These are phyloP conservation scores for Phocides pigmalion DNA, from an alignment of 1,140 invertebrate genomes.

Conservation along the genomic window DNA sequence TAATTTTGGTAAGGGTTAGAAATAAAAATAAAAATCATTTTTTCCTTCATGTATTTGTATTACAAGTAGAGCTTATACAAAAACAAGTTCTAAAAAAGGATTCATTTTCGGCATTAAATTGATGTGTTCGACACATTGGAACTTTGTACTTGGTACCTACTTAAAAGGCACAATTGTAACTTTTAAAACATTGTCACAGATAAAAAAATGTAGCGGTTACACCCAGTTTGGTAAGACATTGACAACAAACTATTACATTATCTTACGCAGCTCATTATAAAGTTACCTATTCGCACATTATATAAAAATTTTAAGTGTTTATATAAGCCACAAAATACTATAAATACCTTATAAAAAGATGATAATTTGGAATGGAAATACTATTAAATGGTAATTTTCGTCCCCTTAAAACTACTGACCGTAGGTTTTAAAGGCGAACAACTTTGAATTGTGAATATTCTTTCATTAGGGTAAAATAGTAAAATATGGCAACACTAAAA, in stretches of 20 bases:
- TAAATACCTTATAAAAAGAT: too few species aligned
- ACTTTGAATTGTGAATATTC: too few species aligned
- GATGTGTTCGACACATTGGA: constrained; percentile 45
- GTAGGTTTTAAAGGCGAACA: too few species aligned
- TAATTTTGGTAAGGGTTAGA: neutral
- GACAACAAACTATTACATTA: constrained; percentile 1
- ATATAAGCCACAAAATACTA: neutral
- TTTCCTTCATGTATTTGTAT: constrained; percentile 33
- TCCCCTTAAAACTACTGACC: too few species aligned
- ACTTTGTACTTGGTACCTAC: constrained; percentile 33
- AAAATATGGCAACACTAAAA: constrained; percentile 29
- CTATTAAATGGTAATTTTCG: too few species aligned
- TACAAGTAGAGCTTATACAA: constrained; percentile 47
- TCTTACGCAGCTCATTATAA: constrained; percentile 15
- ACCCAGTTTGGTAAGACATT: constrained; percentile 21
- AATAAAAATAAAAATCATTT: neutral
- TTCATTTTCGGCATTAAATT: constrained; percentile 36
- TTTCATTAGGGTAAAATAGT: too few species aligned
- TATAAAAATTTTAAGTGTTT: constrained; percentile 13
- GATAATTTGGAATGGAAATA: too few species aligned
- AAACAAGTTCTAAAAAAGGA: constrained; percentile 40
- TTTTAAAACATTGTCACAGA: constrained; percentile 23
- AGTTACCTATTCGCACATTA: constrained; percentile 2
- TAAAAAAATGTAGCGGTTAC: constrained; percentile 17
- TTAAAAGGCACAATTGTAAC: constrained; percentile 20